Base-by-base conservation (phyloP, 2,797 vertebrate genomes). In the Enteromius unitaeniatus region DNA sequence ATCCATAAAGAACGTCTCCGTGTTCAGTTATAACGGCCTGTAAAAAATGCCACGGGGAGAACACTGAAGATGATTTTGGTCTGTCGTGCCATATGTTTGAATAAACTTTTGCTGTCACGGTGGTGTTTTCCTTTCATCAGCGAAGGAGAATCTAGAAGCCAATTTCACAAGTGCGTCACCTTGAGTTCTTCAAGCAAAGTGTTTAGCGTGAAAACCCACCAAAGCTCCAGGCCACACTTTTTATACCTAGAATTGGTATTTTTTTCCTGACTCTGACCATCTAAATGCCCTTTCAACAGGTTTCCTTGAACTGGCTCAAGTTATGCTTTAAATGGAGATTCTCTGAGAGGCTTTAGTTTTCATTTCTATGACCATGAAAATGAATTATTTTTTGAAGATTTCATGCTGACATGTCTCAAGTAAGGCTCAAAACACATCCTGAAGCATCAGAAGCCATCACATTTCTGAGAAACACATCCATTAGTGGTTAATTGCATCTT, bases 41-140 rank as follows among this genome's bases (percentile, higher is more conserved):
- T 58, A 51, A 17, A 80, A 69, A 80, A 70, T 81, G 67, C 65
- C 79, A 81, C 0, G 0, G 47, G 83, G 87, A 89, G 90, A 88
- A 92, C 89, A 89, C 87, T 82, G 88, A 64, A 77, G 89, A 72
- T 88, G 69, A 81, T 86, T 85, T 89, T 84, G 1, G 26, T 51
- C 45, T 60, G 85, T 0, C 15, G 14, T 85, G 85, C 84, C 81
- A 78, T 68, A 69, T 83, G 82, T 77, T 40, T 77, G 23, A 69
- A 77, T 42, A 11, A 40, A 17, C 23, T 64, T 28, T 34, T 68
- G 3, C 34, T 23, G 72, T 76, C 81, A 75, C 21, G 19, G 7
- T n/a, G 21, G 14, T 42, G 34, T 58, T 58, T 60, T 45, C 40
- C 49, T 17, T 34, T 7, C 45, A 76, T 49, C 21, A 40, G 58